Base-by-base conservation (phyloP, 2,113 vertebrate species). In the Etheostoma spectabile region DNA sequence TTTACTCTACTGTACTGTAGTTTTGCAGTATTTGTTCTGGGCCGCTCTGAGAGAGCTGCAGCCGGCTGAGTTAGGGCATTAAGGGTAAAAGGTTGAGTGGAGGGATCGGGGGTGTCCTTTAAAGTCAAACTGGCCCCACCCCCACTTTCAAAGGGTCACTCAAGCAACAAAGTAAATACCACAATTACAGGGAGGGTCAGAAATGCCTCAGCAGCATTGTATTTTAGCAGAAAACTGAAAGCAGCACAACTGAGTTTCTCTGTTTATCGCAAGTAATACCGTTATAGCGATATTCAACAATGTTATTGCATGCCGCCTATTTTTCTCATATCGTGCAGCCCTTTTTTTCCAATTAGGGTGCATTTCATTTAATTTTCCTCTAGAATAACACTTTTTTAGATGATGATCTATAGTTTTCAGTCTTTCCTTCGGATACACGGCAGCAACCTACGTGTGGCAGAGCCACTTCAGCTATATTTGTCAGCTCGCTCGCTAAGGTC, bases 111-210 rank as follows among this genome's bases (percentile, higher is more conserved):
- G 56, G 38, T 46, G n/a, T 27, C 45, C 33, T 61, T 72, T 77
- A 11, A 67, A 84, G 48, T 76, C 52, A 70, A 74, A 66, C 21
- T 10, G 38, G 16, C 49, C 57, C 10, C 35, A 56, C 48, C 13
- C 71, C 8, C 72, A 63, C 60, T 79, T 70, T 60, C 64, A 80
- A 24, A 77, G 82, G 82, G 80, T 77, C 75, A 86, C 66, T 82
- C 55, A 79, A 38, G 48, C 45, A 77, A 78, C 68, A 65, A 19
- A 66, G 60, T 24, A 87, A 87, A 88, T 77, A 74, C 68, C 46
- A 71, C 82, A 83, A 91, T 91, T 79, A 82, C 82, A 83, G 84
- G 82, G 79, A 87, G 79, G 74, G 69, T 72, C 80, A 77, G 49
- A 64, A 86, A 80, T 84, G 45, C 84, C 79, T 46, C 2, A 19